Evolutionary conservation across 2,888 invertebrate species (phyloP).

Genomic region (Drosophila ezoana): DNA sequence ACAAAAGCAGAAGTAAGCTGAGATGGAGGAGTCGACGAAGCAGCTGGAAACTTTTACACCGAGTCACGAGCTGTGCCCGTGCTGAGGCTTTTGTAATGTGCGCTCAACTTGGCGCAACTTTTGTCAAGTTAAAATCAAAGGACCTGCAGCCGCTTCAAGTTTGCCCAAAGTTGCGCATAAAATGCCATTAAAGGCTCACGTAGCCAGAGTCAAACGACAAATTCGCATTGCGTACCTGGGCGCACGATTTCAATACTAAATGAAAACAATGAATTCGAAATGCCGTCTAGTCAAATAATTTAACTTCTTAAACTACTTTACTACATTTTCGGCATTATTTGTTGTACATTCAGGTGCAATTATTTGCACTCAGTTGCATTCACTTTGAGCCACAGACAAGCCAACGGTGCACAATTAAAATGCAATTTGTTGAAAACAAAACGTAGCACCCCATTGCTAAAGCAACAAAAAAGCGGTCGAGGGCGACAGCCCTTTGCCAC

Average conservation of each 20-base stretch:
- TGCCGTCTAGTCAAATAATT: constrained; percentile 36
- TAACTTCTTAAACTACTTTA: constrained; percentile 52
- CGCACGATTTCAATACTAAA: constrained; percentile 40
- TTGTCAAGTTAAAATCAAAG: constrained; percentile 73
- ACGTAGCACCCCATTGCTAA: constrained; percentile 35
- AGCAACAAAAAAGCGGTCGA: constrained; percentile 30
- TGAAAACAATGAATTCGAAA: constrained; percentile 8
- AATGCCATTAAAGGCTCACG: constrained; percentile 76
- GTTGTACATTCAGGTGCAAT: constrained; percentile 67
- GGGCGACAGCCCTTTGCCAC: constrained; percentile 22
- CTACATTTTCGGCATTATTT: constrained; percentile 56
- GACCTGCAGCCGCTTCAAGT: constrained; percentile 56
- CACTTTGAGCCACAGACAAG: constrained; percentile 45
- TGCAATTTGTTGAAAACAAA: constrained; percentile 68
- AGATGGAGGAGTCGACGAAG: constrained; percentile 18
- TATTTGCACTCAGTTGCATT: constrained; percentile 67
- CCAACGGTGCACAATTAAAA: constrained; percentile 69
- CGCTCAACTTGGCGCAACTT: constrained; percentile 65
- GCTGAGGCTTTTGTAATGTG: constrained; percentile 60
- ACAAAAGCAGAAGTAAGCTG: neutral
- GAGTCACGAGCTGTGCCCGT: constrained; percentile 33
- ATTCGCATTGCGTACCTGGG: constrained; percentile 64
- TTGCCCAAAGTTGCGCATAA: constrained; percentile 57
- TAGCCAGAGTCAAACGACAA: constrained; percentile 75
- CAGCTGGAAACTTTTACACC: constrained; percentile 39